Conservation (phyloP, 2,888 invertebrate genomes). For the Anoncus sp. region DNA sequence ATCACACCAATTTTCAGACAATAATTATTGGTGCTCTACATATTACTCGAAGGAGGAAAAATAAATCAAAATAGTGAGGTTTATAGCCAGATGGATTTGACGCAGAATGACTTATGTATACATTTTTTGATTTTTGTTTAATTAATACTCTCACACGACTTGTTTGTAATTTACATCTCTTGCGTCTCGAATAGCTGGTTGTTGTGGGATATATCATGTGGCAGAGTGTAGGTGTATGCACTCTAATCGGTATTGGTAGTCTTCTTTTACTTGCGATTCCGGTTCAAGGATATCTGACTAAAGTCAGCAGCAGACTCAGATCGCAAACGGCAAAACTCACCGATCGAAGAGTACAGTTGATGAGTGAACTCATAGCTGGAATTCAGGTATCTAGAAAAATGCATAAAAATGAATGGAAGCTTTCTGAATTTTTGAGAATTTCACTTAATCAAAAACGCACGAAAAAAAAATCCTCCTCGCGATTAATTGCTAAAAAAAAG, state of each 20-base stretch:
- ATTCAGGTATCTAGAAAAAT: constrained; percentile 88
- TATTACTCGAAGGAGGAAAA: too few relatives aligned
- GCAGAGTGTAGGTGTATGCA: constrained; percentile 82
- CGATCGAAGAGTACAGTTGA: constrained; percentile 95
- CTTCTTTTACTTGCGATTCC: constrained; percentile 92
- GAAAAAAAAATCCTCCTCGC: too few relatives aligned
- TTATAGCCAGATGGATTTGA: too few relatives aligned
- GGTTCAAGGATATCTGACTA: constrained; percentile 87
- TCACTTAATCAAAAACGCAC: too few relatives aligned
- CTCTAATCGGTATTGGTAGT: constrained; percentile 91
- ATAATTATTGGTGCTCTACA: too few relatives aligned
- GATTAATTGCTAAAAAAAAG: too few relatives aligned
- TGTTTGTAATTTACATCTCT: constrained; percentile 45
- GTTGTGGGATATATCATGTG: constrained; percentile 74
- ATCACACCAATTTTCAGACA: too few relatives aligned
- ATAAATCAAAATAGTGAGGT: not conserved
- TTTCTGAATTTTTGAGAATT: too few relatives aligned
- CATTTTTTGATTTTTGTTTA: not conserved
- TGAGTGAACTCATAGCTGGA: constrained; percentile 97
- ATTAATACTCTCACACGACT: not conserved
- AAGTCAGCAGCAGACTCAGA: constrained; percentile 84
- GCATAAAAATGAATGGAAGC: not conserved
- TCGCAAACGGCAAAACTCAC: constrained; percentile 93
- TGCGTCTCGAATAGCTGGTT: constrained; percentile 65
- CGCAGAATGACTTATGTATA: too few relatives aligned